Evolutionary conservation across 64 coral and sea anemone species (phyloP).

Genomic region (Anthopleura sola): DNA sequence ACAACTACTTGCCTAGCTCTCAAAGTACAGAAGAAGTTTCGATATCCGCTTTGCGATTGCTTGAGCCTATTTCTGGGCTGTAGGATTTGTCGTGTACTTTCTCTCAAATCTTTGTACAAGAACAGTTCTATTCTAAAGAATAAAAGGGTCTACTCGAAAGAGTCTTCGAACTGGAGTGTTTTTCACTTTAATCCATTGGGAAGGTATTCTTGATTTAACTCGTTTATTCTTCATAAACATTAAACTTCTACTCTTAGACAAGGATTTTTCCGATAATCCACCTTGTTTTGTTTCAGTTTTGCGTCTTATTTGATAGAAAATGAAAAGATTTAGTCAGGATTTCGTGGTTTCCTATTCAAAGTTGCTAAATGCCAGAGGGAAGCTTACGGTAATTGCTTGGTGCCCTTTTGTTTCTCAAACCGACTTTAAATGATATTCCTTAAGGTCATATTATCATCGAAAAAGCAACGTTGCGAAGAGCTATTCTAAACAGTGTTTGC

Average conservation of each 20-base stretch:
- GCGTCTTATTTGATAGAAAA: neutral
- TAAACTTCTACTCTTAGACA: conserved; percentile 13
- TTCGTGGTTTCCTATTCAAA: conserved; percentile 15
- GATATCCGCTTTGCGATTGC: neutral
- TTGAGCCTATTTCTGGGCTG: neutral
- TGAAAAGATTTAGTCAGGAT: neutral
- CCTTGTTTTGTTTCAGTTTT: conserved; percentile 20
- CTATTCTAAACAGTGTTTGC: neutral
- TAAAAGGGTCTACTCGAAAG: conserved; percentile 9
- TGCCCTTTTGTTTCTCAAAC: conserved; percentile 72
- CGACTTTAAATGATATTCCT: conserved; percentile 84
- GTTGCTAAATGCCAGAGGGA: conserved; percentile 57
- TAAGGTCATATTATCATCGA: conserved; percentile 56
- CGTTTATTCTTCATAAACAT: neutral
- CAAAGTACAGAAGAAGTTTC: neutral
- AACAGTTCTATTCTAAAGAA: neutral
- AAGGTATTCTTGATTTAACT: conserved; percentile 8
- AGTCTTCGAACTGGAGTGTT: conserved; percentile 9
- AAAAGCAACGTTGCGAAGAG: conserved; percentile 3
- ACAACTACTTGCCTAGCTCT: neutral
- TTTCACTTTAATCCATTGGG: conserved; percentile 15
- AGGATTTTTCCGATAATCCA: conserved; percentile 16
- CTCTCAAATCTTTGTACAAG: neutral
- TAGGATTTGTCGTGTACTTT: neutral
- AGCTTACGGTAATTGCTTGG: conserved; percentile 68